These are phyloP conservation scores for Diacarnus erythraeanus DNA, from an alignment of 37 sponge, comb jelly and placozoan genomes.

Conservation along the genomic window DNA sequence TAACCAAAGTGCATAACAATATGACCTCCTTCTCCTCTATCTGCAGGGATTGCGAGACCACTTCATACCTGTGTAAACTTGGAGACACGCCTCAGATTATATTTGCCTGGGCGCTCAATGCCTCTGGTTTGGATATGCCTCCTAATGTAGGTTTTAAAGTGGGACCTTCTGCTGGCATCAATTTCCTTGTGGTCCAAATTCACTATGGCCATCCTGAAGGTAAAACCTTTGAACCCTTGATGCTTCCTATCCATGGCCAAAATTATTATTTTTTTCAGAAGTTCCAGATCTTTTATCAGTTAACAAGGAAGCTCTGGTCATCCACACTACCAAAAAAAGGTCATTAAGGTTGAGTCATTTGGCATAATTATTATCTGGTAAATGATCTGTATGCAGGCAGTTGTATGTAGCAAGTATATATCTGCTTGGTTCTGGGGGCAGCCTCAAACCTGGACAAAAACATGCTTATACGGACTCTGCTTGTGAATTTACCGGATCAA, in stretches of 20 bases:
- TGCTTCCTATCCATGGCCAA: too few relatives aligned
- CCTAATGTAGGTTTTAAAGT: constrained; percentile 76
- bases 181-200: constrained; percentile 76
- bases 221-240: neutral
- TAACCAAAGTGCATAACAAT: too few relatives aligned
- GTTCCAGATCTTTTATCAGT: neutral
- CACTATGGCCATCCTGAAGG: constrained; percentile 63
- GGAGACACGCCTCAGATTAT: constrained; percentile 12
- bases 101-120: constrained; percentile 85
- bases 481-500: constrained; percentile 46
- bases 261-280: neutral
- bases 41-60: constrained; percentile 30
- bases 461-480: constrained; percentile 18
- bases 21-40: neutral
- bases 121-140: constrained; percentile 68
- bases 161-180: constrained; percentile 55
- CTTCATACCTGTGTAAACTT: neutral
- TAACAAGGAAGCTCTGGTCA: constrained; percentile 1
- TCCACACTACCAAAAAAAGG: constrained; percentile 1
- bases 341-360: too few relatives aligned
- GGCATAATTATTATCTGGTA: too few relatives aligned
- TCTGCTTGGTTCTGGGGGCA: constrained; percentile 16
- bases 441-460: constrained; percentile 1
- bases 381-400: constrained; percentile 43
- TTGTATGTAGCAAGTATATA: constrained; percentile 37